Conservation (phyloP, 2,113 vertebrate species). For the Muntiacus reevesi region DNA sequence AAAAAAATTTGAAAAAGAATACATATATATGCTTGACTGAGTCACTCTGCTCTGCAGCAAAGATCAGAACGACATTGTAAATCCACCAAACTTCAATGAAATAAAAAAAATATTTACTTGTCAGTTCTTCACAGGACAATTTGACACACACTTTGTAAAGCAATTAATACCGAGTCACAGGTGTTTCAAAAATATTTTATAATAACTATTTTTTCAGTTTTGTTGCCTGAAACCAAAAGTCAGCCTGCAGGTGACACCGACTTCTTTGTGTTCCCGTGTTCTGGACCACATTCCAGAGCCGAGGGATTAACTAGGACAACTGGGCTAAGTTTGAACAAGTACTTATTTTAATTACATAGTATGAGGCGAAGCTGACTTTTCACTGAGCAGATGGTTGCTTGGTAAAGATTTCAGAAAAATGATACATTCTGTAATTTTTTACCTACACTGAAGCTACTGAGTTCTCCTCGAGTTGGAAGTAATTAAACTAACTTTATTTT, state of each 20-base stretch:
- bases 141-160: not conserved
- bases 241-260: not conserved
- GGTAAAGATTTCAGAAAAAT: not conserved
- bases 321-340: not conserved
- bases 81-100: not conserved
- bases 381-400: not conserved
- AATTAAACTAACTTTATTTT: not conserved
- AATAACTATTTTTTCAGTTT: not conserved
- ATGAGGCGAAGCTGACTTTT: not conserved
- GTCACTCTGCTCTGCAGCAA: not conserved
- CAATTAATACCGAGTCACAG: slow-evolving; percentile 6
- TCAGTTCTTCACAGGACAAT: not conserved
- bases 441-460: not conserved
- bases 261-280: not conserved
- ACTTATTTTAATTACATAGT: slow-evolving; percentile 46
- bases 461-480: not conserved
- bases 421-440: not conserved
- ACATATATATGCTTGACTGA: not conserved
- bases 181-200: not conserved
- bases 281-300: not conserved
- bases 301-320: not conserved
- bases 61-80: not conserved
- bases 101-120: not conserved
- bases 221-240: not conserved
- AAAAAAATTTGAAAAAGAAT: not conserved